Conservation (phyloP, 2,113 vertebrate genomes). For the Lagopus leucura region DNA sequence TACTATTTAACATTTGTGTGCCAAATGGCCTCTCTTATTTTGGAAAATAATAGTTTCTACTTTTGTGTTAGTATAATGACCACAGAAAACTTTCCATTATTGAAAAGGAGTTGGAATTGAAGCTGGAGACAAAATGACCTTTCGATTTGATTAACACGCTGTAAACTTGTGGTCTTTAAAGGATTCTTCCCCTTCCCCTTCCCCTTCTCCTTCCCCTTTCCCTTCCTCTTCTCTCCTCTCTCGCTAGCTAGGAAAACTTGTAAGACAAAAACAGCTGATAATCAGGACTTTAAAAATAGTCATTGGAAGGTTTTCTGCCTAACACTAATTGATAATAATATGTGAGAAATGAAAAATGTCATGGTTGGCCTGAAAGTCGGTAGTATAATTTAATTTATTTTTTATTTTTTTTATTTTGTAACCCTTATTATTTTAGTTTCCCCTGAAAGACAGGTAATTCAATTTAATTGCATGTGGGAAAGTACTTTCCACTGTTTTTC, state of each 20-base stretch:
- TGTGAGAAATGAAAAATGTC: background rate
- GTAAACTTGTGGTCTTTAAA: background rate
- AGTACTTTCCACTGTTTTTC: slow-evolving; percentile 39
- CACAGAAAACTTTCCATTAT: background rate
- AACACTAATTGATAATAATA: background rate
- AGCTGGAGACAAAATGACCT: background rate
- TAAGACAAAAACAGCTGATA: background rate
- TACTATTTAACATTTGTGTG: slow-evolving; percentile 30
- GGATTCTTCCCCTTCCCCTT: background rate
- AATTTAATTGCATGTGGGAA: slow-evolving; percentile 56
- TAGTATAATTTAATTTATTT: background rate
- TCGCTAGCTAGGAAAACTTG: background rate
- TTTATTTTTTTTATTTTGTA: slow-evolving; percentile 10
- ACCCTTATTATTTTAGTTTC: slow-evolving; percentile 42
- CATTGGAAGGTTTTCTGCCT: background rate
- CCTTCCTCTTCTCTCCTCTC: too few relatives aligned
- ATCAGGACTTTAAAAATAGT: background rate
- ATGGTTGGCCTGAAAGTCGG: background rate
- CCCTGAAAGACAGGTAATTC: slow-evolving; percentile 56
- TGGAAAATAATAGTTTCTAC: background rate
- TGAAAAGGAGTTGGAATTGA: background rate
- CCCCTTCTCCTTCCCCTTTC: too few relatives aligned
- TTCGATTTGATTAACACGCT: background rate
- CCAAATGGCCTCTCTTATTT: slow-evolving; percentile 18
- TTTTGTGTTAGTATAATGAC: background rate